Conservation (phyloP, 1,140 invertebrate species). For the Tachypleus tridentatus region DNA sequence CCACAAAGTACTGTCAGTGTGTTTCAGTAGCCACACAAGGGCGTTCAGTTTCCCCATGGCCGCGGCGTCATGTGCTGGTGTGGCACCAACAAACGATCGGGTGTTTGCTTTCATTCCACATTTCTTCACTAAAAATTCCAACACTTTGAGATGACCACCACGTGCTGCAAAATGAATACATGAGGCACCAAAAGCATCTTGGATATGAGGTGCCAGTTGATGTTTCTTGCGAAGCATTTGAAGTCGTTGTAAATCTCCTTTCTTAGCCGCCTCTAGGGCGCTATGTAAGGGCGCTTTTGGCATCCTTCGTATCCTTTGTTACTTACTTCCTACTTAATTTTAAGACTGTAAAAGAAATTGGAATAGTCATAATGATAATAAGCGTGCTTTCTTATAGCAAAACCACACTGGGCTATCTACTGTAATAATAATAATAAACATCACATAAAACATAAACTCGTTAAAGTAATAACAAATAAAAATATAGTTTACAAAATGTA, state of each 20-base stretch:
- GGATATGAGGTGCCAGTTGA: slow-evolving; percentile 19
- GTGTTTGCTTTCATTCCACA: slow-evolving; percentile 27
- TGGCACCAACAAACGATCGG: slow-evolving; percentile 32
- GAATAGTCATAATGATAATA: no score
- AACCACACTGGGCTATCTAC: no score
- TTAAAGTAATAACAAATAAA: no score
- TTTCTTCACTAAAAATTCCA: slow-evolving; percentile 30
- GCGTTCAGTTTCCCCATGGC: slow-evolving; percentile 34
- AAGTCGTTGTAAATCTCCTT: slow-evolving; percentile 24
- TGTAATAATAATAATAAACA: no score
- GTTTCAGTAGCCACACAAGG: slow-evolving; percentile 34
- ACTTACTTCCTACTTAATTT: no score
- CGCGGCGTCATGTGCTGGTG: slow-evolving; percentile 37
- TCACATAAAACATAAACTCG: no score
- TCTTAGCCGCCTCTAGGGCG: slow-evolving; percentile 23
- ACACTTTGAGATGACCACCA: slow-evolving; percentile 29
- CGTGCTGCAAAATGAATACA: slow-evolving; percentile 37
- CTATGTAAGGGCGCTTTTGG: slow-evolving; percentile 21
- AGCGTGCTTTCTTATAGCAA: no score
- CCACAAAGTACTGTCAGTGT: slow-evolving; percentile 29
- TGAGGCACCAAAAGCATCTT: slow-evolving; percentile 33
- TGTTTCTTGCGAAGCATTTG: slow-evolving; percentile 22
- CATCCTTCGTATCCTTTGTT: background rate
- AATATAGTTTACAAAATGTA: no score
- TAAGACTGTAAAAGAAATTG: no score